A percentile compares a stretch with the other conserved stretches of the same genome.
These are phyloP conservation scores for Sciurus niger DNA, from an alignment of 2,113 vertebrate species.

Conservation along the genomic window DNA sequence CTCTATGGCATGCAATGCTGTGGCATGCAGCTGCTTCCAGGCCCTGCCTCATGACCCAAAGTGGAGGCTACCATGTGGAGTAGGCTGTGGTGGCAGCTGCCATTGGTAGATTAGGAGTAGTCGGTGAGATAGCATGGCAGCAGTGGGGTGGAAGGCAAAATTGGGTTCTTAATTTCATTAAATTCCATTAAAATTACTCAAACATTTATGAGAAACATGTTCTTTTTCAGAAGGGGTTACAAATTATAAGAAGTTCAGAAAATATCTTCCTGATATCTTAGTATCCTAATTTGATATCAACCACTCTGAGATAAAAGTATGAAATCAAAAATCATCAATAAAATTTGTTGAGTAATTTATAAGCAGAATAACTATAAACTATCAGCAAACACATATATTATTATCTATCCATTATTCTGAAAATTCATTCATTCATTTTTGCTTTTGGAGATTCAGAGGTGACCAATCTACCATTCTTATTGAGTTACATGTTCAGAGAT, in stretches of 20 bases:
- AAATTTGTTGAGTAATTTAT: not conserved
- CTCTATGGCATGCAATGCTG: no score
- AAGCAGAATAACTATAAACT: not conserved
- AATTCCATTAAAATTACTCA: constrained; percentile 15
- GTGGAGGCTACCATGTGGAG: no score
- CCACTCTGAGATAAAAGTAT: not conserved
- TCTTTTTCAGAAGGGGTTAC: not conserved
- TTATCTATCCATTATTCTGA: constrained; percentile 26
- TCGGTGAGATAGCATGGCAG: no score
- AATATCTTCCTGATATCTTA: not conserved
- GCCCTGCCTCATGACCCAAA: no score
- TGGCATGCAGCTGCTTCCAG: no score
- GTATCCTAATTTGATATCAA: not conserved
- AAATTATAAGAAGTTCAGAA: not conserved
- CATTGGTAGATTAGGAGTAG: no score
- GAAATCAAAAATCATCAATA: not conserved
- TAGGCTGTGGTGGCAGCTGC: no score
- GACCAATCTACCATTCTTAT: not conserved
- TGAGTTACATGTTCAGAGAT: not conserved
- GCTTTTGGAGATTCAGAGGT: not conserved
- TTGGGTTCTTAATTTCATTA: not conserved
- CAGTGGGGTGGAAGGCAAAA: not conserved
- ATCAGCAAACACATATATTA: not conserved
- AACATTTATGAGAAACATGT: constrained; percentile 3
- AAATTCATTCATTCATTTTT: not conserved